Evolutionary conservation across 2,113 vertebrate species (phyloP).

Genomic region (Sceloporus undulatus): DNA sequence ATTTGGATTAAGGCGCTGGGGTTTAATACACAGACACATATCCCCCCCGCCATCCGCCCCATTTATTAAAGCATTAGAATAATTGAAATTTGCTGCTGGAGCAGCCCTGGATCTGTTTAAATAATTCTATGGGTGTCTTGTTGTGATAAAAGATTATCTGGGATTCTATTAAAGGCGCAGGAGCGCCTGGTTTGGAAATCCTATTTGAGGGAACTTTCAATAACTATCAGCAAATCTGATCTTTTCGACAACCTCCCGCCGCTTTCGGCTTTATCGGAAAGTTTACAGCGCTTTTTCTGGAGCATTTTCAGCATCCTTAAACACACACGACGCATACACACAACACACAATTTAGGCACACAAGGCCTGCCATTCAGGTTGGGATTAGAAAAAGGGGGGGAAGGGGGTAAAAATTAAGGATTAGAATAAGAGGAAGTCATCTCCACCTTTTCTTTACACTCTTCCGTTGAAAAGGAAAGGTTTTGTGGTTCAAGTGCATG

Average conservation of each 20-base stretch:
- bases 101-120: slow-evolving; percentile 90
- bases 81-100: slow-evolving; percentile 97
- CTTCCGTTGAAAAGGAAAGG: slow-evolving; percentile 50
- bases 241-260: slow-evolving; percentile 83
- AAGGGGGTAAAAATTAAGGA: neutral
- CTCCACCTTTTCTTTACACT: slow-evolving; percentile 13
- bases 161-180: slow-evolving; percentile 94
- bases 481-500: too few relatives aligned
- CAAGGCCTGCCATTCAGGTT: slow-evolving; percentile 82
- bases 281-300: slow-evolving; percentile 84
- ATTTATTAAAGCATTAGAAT: slow-evolving; percentile 96
- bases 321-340: slow-evolving; percentile 36
- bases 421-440: too few relatives aligned
- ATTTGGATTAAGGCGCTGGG: slow-evolving; percentile 85
- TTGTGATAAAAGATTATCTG: slow-evolving; percentile 94
- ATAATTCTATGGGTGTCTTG: slow-evolving; percentile 93
- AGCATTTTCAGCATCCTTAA: slow-evolving; percentile 71
- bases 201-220: slow-evolving; percentile 86
- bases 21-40: slow-evolving; percentile 79
- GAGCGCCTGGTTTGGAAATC: slow-evolving; percentile 87
- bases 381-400: slow-evolving; percentile 71
- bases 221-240: slow-evolving; percentile 86
- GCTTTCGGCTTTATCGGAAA: slow-evolving; percentile 87
- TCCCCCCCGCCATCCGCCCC: slow-evolving; percentile 65
- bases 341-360: slow-evolving; percentile 60